These are phyloP conservation scores for Delichon dasypus DNA, from an alignment of 2,797 vertebrate species.

Conservation along the genomic window DNA sequence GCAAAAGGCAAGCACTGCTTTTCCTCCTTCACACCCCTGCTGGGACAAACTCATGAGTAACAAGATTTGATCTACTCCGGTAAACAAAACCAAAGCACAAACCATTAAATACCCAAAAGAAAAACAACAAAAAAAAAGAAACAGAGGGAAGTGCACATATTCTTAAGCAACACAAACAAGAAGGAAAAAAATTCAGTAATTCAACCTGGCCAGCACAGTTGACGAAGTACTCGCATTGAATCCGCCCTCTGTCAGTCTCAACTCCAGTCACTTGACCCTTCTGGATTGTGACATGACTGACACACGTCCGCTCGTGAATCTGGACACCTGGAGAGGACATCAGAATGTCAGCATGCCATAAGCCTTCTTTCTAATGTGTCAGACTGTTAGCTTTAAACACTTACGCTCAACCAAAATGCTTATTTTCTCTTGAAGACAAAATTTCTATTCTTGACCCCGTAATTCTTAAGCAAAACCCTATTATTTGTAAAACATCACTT, in stretches of 20 bases:
- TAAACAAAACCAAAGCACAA: not conserved
- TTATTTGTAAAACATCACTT: not conserved
- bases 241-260: not conserved
- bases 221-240: not conserved
- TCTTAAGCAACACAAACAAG: not conserved
- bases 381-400: not conserved
- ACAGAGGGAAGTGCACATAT: not conserved
- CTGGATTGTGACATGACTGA: slow-evolving; percentile 4
- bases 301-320: not conserved
- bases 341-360: not conserved
- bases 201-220: slow-evolving; percentile 33
- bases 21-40: not conserved
- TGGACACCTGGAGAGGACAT: slow-evolving; percentile 82
- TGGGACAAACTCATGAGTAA: not conserved
- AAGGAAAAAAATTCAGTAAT: not conserved
- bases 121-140: slow-evolving; percentile 8
- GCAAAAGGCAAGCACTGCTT: not conserved
- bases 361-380: not conserved
- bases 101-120: fast-evolving
- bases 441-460: not conserved
- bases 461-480: not conserved
- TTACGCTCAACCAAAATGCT: not conserved
- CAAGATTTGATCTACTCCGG: not conserved
- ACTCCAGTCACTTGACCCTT: not conserved
- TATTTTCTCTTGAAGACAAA: not conserved